phyloP scores from a whole-genome alignment of 2,797 vertebrate genomes.

The Pangasius djambal region DNA sequence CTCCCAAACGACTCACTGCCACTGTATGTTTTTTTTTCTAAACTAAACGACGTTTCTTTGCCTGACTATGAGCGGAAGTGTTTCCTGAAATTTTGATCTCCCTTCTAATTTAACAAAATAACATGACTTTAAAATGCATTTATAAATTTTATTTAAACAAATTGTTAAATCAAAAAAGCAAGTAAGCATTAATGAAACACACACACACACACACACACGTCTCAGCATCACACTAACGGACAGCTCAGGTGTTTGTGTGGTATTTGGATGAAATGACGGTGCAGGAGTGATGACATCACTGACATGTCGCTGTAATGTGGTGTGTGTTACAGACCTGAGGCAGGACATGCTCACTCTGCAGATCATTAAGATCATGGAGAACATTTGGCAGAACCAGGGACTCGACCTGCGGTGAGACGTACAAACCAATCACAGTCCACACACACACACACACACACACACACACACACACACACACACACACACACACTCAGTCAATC shows the following conservation, averaged over 20 bases:
- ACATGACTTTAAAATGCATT: background rate
- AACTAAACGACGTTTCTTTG: background rate
- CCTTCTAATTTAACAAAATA: background rate
- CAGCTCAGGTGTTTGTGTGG: background rate
- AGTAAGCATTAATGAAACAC: background rate
- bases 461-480: constrained; percentile 12
- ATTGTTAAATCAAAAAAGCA: background rate
- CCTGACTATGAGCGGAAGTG: background rate
- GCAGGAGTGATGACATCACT: background rate
- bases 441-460: background rate
- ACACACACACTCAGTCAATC: background rate
- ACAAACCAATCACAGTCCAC: background rate
- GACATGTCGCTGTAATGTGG: background rate
- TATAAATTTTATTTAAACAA: background rate
- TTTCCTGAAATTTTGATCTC: no score
- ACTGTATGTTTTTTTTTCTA: no score
- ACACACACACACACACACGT: background rate
- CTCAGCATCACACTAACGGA: background rate
- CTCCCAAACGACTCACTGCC: background rate
- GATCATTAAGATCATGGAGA: constrained; percentile 81
- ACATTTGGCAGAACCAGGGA: constrained; percentile 81
- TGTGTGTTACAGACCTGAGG: constrained; percentile 68
- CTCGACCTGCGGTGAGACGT: constrained; percentile 74
- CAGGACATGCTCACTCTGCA: constrained; percentile 81
- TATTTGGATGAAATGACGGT: background rate